Evolutionary conservation across 1,140 invertebrate genomes (phyloP).

Genomic region (Sitophilus oryzae): DNA sequence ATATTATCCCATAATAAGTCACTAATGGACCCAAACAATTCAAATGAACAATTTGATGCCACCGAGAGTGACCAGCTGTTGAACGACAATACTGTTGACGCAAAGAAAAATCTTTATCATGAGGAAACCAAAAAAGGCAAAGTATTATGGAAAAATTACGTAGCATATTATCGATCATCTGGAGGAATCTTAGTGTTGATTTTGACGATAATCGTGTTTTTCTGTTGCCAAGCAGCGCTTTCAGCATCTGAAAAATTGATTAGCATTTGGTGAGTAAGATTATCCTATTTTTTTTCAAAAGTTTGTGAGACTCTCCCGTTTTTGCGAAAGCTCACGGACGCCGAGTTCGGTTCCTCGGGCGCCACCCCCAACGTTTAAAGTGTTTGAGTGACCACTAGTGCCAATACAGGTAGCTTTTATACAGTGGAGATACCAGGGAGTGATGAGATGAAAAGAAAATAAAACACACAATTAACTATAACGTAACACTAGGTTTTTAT

Average conservation of each 20-base stretch:
- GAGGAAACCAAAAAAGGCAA: conserved; percentile 29
- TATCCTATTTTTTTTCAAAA: neutral
- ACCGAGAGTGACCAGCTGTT: conserved; percentile 19
- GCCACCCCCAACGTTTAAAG: no score
- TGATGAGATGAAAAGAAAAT: no score
- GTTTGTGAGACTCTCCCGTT: neutral
- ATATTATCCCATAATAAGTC: no score
- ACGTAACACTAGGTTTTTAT: no score
- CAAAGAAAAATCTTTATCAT: conserved; percentile 26
- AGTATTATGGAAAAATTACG: conserved; percentile 27
- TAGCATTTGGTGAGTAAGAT: conserved; percentile 28
- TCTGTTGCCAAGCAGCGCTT: conserved; percentile 16
- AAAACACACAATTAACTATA: no score
- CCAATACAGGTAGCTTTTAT: no score
- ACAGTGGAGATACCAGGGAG: no score
- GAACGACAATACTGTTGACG: conserved; percentile 4
- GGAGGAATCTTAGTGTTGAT: conserved; percentile 27
- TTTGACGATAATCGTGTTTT: conserved; percentile 19
- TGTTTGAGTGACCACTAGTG: neutral
- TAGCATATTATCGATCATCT: conserved; percentile 29
- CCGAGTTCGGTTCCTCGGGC: no score
- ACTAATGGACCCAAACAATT: no score
- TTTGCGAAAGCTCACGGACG: no score
- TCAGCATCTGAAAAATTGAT: conserved; percentile 29
- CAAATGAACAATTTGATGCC: no score